phyloP scores from a whole-genome alignment of 2,113 vertebrate genomes.

The Pelusios castaneus region DNA sequence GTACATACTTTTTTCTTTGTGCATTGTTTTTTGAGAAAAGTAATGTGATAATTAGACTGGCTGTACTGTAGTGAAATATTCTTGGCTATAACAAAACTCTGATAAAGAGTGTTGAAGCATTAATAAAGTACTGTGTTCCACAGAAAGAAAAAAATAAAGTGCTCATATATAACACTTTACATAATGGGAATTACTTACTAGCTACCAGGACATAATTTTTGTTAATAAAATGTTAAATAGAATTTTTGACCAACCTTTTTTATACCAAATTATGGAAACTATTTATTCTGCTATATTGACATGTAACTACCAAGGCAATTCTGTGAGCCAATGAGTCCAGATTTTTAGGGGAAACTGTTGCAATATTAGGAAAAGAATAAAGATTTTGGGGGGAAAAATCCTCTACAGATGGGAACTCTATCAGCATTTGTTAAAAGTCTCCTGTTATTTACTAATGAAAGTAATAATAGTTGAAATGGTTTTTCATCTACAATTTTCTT shows the following conservation, averaged over 20 bases:
- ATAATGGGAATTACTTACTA: slow-evolving; percentile 2
- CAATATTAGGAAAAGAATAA: not conserved
- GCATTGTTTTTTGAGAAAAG: not conserved
- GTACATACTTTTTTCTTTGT: not conserved
- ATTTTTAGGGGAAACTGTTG: not conserved
- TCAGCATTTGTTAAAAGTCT: not conserved
- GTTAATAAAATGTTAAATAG: slow-evolving; percentile 31
- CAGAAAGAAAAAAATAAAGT: slow-evolving; percentile 11
- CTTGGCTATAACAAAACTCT: not conserved
- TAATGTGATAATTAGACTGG: not conserved
- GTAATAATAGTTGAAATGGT: not conserved
- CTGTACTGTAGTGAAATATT: not conserved
- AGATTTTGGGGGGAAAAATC: not conserved
- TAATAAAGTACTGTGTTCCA: slow-evolving; percentile 1
- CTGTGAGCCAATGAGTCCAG: not conserved
- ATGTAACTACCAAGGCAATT: not conserved
- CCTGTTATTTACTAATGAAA: not conserved
- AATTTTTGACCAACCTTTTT: slow-evolving; percentile 46
- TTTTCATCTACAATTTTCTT: not conserved
- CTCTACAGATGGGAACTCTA: not conserved
- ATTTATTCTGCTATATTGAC: slow-evolving; percentile 36
- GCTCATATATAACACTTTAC: slow-evolving; percentile 1
- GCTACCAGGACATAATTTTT: not conserved
- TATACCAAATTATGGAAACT: slow-evolving; percentile 29
- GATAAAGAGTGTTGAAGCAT: not conserved